These are phyloP conservation scores for Spodoptera picta DNA, from an alignment of 2,888 invertebrate genomes.

Conservation along the genomic window DNA sequence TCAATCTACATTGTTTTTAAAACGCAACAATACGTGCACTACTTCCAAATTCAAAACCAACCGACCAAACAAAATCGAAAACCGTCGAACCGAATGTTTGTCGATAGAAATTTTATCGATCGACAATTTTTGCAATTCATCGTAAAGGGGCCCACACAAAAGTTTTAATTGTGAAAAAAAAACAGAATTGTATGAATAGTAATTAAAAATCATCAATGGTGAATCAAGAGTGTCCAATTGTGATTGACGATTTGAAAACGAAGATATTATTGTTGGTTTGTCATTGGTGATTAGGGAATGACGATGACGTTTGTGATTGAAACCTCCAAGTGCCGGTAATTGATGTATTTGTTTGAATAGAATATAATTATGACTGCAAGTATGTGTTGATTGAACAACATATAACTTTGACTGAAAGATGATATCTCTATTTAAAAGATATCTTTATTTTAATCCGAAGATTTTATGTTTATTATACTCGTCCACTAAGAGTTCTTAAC, in stretches of 20 bases:
- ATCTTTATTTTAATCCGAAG: too few relatives aligned
- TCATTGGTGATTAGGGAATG: slow-evolving; percentile 28
- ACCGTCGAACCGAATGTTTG: slow-evolving; percentile 31
- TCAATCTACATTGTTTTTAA: slow-evolving; percentile 3
- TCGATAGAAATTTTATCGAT: slow-evolving; percentile 44
- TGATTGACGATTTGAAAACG: slow-evolving; percentile 64
- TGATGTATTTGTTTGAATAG: slow-evolving; percentile 23
- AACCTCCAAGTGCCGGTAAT: slow-evolving; percentile 14
- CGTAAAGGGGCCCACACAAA: slow-evolving; percentile 60
- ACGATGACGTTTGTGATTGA: slow-evolving; percentile 12
- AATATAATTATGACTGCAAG: neutral
- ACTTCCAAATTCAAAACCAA: slow-evolving; percentile 30
- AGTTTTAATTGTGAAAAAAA: slow-evolving; percentile 62
- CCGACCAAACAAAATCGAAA: slow-evolving; percentile 32
- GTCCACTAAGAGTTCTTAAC: too few relatives aligned
- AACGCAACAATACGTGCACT: slow-evolving; percentile 14
- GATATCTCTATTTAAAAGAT: too few relatives aligned
- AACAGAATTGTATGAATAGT: slow-evolving; percentile 65
- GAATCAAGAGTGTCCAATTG: slow-evolving; percentile 62
- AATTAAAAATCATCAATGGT: slow-evolving; percentile 71
- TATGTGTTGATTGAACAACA: slow-evolving; percentile 5
- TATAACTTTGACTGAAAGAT: neutral
- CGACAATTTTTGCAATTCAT: slow-evolving; percentile 59
- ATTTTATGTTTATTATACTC: too few relatives aligned
- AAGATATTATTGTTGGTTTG: slow-evolving; percentile 47